Evolutionary conservation across 1,140 invertebrate species (phyloP), one percentile per base, ranked within the genome.

Genomic region (Heliconius hermathena): DNA sequence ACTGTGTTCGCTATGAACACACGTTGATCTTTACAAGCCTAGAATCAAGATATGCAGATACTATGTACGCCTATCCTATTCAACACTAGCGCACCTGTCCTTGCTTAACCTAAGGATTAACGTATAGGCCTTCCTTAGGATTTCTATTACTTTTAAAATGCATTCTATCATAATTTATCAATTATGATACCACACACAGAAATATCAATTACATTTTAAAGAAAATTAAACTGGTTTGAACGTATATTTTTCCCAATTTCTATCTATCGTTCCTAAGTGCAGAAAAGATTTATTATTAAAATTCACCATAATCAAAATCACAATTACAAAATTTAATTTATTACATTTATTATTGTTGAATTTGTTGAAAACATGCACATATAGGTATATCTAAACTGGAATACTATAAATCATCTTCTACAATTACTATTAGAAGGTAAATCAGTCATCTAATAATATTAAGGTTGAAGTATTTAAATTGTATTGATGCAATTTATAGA

Each of bases 1-100:
- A 76, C 78, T 84, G 79, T 83, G 78, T 85, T 78, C 78, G 84
- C 82, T 87, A 84, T 86, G 22, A 66, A 66, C 26, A 89, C 76
- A 78, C 77, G 71, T 72, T 71, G 76, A 77, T 77, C 76, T 77
- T 76, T 70, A 66, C 60, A 66, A 66, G 60, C 60, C 60, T 66
- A 38, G 71, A 36, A 72, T 72, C 71, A 72, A 38, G 71, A 72
- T 72, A 66, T 72, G 57, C 60, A 77, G 46, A 60, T 20, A 22
- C 36, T 72, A 72, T 72, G 71, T n/a, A 72, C 36, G 71, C 71
- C 71, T 72, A 72, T 72, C 71, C 13, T 66, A 29, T 66, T 66
- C 11, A 66, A 3, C 13, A 22, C 26, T 66, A 66, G 26, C 26
- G 26, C 60, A 66, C 60, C 60, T 66, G 60, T 29, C 60, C 60